A percentile compares a stretch with the other conserved stretches of the same genome.
Evolutionary conservation across 2,113 vertebrate species (phyloP).

Genomic region (Chlamydotis undulata): DNA sequence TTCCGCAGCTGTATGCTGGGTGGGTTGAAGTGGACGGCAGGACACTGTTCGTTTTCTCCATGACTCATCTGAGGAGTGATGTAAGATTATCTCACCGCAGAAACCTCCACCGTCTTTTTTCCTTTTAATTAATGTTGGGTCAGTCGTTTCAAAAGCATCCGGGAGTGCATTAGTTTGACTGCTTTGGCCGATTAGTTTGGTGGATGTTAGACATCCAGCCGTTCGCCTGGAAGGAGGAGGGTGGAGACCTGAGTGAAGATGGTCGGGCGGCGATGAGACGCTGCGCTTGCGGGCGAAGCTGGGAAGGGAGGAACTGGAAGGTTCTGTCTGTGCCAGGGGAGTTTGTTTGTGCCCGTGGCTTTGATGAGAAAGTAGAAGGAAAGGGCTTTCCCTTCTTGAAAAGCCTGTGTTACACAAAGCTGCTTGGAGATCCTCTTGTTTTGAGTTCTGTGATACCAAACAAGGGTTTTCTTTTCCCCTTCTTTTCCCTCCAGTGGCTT

Average conservation of each 20-base stretch:
- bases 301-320: background rate
- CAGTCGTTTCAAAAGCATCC: background rate
- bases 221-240: background rate
- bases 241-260: background rate
- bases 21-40: background rate
- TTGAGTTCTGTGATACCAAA: background rate
- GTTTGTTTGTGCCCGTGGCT: background rate
- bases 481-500: slow-evolving; percentile 85
- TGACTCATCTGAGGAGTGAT: background rate
- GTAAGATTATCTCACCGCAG: background rate
- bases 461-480: background rate
- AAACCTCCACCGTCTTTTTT: background rate
- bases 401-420: background rate
- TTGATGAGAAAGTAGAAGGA: background rate
- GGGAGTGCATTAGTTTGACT: background rate
- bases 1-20: background rate
- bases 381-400: background rate
- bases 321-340: background rate
- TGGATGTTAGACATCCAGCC: background rate
- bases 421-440: background rate
- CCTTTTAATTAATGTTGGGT: background rate
- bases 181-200: background rate
- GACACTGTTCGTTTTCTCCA: background rate
- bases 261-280: background rate
- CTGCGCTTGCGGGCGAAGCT: background rate